Base-by-base conservation (phyloP, 23 tunicate species). In the Ciona savignyi region DNA sequence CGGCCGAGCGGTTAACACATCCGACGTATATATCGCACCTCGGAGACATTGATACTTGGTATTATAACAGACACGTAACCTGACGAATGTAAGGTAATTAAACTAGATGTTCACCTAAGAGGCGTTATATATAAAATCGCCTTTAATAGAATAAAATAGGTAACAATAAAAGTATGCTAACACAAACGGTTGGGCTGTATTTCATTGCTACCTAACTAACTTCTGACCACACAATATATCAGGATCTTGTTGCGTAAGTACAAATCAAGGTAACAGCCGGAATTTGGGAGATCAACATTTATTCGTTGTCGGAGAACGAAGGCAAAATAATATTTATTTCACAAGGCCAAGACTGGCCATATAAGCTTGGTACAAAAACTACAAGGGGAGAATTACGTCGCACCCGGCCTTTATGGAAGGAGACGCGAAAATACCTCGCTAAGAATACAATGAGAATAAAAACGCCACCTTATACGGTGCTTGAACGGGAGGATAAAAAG, bases 401-500 rank as follows among this genome's bases (percentile, higher is more conserved):
- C 56, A 42, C 56, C 56, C 56, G 56, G 56, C 56, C 56, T 42
- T 9, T 42, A 6, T 42, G 56, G 56, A 42, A 42, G 56, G 15
- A 42, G 56, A 42, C 11, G 56, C 56, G 56, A 42, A 42, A 42
- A 42, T 42, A 15, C 9, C 56, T 42, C 56, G 56, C 56, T 42
- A 42, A 42, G 56, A 42, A 42, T 42, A 42, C 56, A 42, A 42
- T 42, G 56, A 15, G 15, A 42, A 42, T 42, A 42, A 42, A 42
- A 42, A 42, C 56, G 56, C 15, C 56, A 42, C 56, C 56, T 42
- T 15, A 42, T 42, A 9, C 11, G 56, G 9, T 9, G 11, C 15
- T 42, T 42, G 56, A 42, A 42, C 56, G 56, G 56, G 56, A 42
- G 56, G 56, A 42, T 42, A 42, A 42, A 42, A 42, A 42, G 56